Evolutionary conservation across 2,888 invertebrate genomes (phyloP), one percentile per base, ranked within the genome.

Genomic region (Globia sparganii): DNA sequence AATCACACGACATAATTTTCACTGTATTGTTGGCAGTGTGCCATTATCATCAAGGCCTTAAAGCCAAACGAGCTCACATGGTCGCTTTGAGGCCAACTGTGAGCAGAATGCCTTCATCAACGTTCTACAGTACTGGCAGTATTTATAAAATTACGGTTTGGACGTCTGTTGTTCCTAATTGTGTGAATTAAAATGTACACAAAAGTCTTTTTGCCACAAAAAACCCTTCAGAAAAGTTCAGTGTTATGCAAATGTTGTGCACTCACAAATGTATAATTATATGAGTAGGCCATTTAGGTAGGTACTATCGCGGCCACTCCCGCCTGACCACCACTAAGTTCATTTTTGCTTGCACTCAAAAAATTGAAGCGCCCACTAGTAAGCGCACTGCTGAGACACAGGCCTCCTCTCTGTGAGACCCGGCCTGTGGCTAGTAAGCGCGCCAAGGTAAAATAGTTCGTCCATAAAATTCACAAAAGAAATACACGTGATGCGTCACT

Each of bases 41-140:
- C 83, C 81, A 84, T 84, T 70, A 78, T 72, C 56, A 78, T 84
- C 40, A 70, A 64, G 40, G 59, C 49, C 28, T 81, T 74, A 66
- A 64, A 72, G 62, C 61, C 61, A 70, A 75, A 72, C 43, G 56
- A 25, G 70, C 59, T 78, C 28, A 49, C 34, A 72, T 64, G 66
- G 53, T 67, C 62, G 72, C 56, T 72, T 56, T 75, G 69, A 78
- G 49, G 74, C 72, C 66, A 78, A 72, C 59, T 61, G 72, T 64
- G 49, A 28, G 37, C 61, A 34, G 28, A 74, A 84, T 59, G 69
- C 46, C 72, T 83, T 81, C 28, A 81, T 81, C 61, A 34, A 43
- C n/a, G 8, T 58, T 28, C 64, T 49, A 31, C 15, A 28, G 15
- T 18, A 15, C 49, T 15, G 9, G 13, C 18, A 28, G 25, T 49